These are phyloP conservation scores for Oriolus oriolus DNA, from an alignment of 2,113 vertebrate genomes.

Conservation along the genomic window DNA sequence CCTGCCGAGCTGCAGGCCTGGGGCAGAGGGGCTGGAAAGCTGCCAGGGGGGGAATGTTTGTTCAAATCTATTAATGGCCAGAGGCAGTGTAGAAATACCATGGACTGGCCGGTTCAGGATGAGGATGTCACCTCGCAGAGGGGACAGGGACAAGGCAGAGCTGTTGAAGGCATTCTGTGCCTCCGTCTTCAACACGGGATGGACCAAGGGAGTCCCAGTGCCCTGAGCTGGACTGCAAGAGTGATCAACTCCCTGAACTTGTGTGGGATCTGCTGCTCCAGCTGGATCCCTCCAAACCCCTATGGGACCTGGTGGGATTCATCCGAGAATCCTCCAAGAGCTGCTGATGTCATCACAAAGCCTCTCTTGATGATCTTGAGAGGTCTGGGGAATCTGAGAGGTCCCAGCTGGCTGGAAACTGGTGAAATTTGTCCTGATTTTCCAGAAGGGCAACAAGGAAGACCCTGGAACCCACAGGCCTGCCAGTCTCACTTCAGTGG, in stretches of 20 bases:
- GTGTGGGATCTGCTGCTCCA: not conserved
- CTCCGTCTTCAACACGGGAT: not conserved
- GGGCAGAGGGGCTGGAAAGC: not conserved
- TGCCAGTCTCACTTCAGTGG: not conserved
- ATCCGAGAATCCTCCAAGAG: not conserved
- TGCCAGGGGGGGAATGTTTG: not conserved
- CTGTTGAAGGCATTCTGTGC: not conserved
- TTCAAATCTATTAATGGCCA: not conserved
- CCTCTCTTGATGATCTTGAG: not conserved
- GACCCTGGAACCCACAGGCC: not conserved
- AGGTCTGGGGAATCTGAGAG: not conserved
- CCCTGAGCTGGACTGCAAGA: not conserved
- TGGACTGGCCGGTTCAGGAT: not conserved
- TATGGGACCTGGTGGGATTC: not conserved
- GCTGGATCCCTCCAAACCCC: not conserved
- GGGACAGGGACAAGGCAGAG: not conserved
- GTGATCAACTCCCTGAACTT: not conserved
- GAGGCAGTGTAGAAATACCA: not conserved
- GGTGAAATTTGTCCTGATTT: not conserved
- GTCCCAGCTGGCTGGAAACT: not conserved
- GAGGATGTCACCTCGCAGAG: not conserved
- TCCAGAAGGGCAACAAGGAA: not conserved
- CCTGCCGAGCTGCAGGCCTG: rapidly evolving
- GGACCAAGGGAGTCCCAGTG: not conserved
- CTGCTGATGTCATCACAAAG: not conserved